Conservation (phyloP, 2,888 invertebrate genomes). For the Abscondita cerata region DNA sequence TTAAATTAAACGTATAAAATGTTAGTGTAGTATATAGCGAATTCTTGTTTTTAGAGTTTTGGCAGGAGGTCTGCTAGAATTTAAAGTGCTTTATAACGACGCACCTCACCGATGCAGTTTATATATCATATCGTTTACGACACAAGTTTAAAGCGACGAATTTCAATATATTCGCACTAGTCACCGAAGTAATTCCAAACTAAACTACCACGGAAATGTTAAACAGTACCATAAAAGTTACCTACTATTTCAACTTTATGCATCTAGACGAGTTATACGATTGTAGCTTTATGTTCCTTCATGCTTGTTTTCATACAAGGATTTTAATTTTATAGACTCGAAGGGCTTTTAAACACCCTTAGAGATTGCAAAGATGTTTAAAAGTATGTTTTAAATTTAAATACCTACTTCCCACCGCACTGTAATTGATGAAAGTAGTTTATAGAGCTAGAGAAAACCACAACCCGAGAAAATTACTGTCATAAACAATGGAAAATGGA, state of each 20-base stretch:
- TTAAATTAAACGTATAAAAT: slow-evolving; percentile 39
- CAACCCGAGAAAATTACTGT: too few relatives aligned
- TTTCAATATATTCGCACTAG: slow-evolving; percentile 32
- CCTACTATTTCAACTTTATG: slow-evolving; percentile 30
- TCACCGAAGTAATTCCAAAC: slow-evolving; percentile 27
- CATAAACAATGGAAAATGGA: too few relatives aligned
- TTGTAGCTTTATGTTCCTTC: slow-evolving; percentile 25
- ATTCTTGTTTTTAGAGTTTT: slow-evolving; percentile 18
- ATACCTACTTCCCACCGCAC: neutral
- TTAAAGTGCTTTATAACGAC: slow-evolving; percentile 26
- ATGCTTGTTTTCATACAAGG: slow-evolving; percentile 24
- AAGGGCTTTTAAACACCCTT: slow-evolving; percentile 7
- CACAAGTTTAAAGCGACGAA: slow-evolving; percentile 25
- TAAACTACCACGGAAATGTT: slow-evolving; percentile 32
- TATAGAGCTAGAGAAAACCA: too few relatives aligned
- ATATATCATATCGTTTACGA: slow-evolving; percentile 31
- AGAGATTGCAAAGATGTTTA: neutral
- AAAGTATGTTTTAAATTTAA: neutral
- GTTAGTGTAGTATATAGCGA: slow-evolving; percentile 28
- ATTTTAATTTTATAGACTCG: slow-evolving; percentile 20
- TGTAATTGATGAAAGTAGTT: neutral
- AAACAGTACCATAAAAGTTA: slow-evolving; percentile 34
- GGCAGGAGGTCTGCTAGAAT: slow-evolving; percentile 20
- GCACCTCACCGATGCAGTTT: slow-evolving; percentile 23
- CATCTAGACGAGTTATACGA: slow-evolving; percentile 28